These are phyloP conservation scores for Mamestra configurata DNA, from an alignment of 1,140 invertebrate genomes.

Conservation along the genomic window DNA sequence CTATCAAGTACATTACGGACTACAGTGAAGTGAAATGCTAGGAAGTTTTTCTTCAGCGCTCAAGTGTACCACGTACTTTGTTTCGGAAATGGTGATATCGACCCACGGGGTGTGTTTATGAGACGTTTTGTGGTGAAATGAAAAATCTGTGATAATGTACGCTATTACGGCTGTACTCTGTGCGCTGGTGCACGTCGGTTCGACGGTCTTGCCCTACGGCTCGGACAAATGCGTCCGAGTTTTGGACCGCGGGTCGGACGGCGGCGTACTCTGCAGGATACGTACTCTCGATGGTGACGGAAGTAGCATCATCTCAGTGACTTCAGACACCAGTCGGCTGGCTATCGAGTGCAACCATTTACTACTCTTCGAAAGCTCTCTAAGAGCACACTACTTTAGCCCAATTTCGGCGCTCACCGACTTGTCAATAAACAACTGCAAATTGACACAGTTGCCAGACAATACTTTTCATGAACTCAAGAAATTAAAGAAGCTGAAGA, in stretches of 20 bases:
- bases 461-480: constrained; percentile 93
- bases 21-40: constrained; percentile 81
- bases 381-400: constrained; percentile 92
- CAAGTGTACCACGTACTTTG: constrained; percentile 82
- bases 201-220: constrained; percentile 74
- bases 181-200: constrained; percentile 78
- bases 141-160: constrained; percentile 87
- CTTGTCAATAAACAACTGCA: constrained; percentile 93
- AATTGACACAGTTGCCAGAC: constrained; percentile 92
- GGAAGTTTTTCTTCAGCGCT: constrained; percentile 81
- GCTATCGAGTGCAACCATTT: constrained; percentile 93
- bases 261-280: constrained; percentile 91
- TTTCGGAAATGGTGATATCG: constrained; percentile 88
- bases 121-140: constrained; percentile 85
- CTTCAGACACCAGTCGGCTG: constrained; percentile 91
- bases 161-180: constrained; percentile 75
- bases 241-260: constrained; percentile 74
- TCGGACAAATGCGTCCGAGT: constrained; percentile 80
- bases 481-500: constrained; percentile 91
- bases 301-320: constrained; percentile 89
- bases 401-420: constrained; percentile 92
- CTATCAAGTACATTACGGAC: constrained; percentile 63
- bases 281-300: constrained; percentile 91
- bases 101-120: constrained; percentile 87
- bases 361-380: constrained; percentile 93